Evolutionary conservation across 2,113 vertebrate genomes (phyloP).

Genomic region (Rhombomys opimus): DNA sequence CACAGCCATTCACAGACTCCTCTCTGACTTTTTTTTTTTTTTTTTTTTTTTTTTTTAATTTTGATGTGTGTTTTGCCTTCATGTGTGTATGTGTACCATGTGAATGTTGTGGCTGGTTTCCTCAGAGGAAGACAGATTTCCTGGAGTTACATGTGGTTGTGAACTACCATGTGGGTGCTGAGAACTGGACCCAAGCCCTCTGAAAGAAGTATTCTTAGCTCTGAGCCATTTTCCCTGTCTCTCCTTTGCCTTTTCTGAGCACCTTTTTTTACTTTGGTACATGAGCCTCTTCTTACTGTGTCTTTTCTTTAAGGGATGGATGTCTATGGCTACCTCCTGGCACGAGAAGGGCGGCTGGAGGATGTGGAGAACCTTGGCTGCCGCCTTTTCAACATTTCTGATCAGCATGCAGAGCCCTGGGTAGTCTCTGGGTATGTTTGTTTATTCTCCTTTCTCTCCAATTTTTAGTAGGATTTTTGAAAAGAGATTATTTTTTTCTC

Average conservation of each 20-base stretch:
- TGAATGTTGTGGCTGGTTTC: not conserved
- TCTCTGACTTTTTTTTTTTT: not conserved
- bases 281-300: not conserved
- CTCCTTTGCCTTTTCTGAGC: not conserved
- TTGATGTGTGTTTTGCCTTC: not conserved
- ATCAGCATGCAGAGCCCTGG: conserved; percentile 99
- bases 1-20: not conserved
- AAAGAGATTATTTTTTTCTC: not conserved
- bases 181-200: not conserved
- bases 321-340: conserved; percentile 97
- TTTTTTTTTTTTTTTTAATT: not conserved
- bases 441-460: not conserved
- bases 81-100: not conserved
- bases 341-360: conserved; percentile 96
- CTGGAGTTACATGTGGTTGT: not conserved
- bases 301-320: conserved; percentile 92
- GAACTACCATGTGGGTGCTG: not conserved
- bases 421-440: conserved; percentile 95
- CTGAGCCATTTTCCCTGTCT: not conserved
- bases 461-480: not conserved
- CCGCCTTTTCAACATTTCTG: conserved; percentile 98
- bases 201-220: not conserved
- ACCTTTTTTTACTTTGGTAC: not conserved
- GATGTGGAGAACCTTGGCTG: conserved; percentile 99
- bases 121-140: not conserved